A percentile compares a stretch with the other conserved stretches of the same genome.
Evolutionary conservation across 2,797 vertebrate species (phyloP).

Genomic region (Phoeniculus purpureus): DNA sequence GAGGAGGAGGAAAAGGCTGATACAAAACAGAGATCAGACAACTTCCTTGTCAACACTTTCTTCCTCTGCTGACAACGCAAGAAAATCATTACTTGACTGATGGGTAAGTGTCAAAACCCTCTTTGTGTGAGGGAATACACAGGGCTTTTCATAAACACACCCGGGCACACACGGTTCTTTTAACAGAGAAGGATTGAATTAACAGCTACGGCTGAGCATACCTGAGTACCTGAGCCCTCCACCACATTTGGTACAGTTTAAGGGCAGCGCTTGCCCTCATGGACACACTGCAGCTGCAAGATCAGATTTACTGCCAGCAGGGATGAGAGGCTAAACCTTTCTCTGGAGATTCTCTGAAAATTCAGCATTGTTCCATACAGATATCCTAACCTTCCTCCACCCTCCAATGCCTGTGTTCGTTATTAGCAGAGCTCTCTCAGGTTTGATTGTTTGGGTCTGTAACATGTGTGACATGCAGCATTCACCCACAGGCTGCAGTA

Average conservation of each 20-base stretch:
- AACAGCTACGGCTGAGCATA: background rate
- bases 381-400: background rate
- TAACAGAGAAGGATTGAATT: background rate
- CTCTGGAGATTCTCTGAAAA: background rate
- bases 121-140: background rate
- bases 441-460: background rate
- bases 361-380: background rate
- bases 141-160: background rate
- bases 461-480: fast-evolving
- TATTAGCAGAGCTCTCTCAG: background rate
- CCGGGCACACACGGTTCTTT: background rate
- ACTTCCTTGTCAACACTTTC: background rate
- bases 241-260: background rate
- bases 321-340: background rate
- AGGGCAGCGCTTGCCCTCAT: background rate
- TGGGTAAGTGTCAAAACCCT: background rate
- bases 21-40: background rate
- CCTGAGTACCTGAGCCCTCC: background rate
- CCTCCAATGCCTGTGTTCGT: background rate
- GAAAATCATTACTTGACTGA: background rate
- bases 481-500: background rate
- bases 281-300: background rate
- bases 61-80: background rate
- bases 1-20: background rate
- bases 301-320: background rate